Evolutionary conservation across 2,113 vertebrate species (phyloP).

Genomic region (Crotophaga sulcirostris): DNA sequence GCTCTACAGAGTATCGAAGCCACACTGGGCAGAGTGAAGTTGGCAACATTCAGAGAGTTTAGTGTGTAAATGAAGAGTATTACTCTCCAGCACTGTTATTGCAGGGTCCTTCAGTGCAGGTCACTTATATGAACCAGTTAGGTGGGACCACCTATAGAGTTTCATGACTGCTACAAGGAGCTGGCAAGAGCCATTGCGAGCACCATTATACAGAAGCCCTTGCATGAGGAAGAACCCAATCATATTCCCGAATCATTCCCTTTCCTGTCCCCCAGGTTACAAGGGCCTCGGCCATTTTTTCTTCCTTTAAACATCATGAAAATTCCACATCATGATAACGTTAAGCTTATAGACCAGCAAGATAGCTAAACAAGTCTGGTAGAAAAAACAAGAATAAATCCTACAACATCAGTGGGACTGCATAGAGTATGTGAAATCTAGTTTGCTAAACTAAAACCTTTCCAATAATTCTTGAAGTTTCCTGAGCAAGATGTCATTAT

Average conservation of each 20-base stretch:
- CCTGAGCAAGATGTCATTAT: neutral
- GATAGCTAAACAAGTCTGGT: neutral
- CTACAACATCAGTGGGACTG: rapidly evolving
- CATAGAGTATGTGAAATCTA: neutral
- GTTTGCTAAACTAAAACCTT: neutral
- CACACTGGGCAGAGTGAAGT: neutral
- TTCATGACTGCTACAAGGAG: neutral
- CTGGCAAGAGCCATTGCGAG: neutral
- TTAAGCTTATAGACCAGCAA: neutral
- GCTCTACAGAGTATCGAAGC: neutral
- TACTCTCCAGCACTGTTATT: neutral
- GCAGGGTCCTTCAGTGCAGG: neutral
- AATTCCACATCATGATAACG: neutral
- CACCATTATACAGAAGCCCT: neutral
- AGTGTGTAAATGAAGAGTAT: neutral
- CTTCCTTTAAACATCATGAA: neutral
- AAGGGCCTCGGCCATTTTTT: neutral
- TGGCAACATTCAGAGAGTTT: neutral
- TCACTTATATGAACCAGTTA: neutral
- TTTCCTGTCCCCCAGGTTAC: neutral
- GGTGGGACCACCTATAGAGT: neutral
- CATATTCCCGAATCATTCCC: neutral
- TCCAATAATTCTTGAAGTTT: neutral
- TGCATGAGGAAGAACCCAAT: neutral
- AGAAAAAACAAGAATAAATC: neutral